Conservation (phyloP, 1,140 invertebrate species). For the Neotoxoptera formosana region DNA sequence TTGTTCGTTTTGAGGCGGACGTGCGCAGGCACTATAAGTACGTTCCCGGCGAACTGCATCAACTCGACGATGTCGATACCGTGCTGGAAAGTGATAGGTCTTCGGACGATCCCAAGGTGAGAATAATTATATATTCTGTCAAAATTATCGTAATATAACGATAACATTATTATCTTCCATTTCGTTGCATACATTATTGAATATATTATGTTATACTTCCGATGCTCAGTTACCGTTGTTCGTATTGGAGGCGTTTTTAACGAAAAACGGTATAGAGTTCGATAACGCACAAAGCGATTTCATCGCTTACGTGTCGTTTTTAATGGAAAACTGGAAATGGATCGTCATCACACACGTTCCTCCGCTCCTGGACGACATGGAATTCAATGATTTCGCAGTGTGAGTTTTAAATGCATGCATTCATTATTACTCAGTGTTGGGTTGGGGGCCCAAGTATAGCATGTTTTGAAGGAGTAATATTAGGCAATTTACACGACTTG, state of each 20-base stretch:
- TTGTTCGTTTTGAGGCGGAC: not conserved
- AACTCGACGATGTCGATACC: not conserved
- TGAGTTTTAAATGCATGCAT: not conserved
- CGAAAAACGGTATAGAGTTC: constrained; percentile 7
- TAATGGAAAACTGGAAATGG: constrained; percentile 44
- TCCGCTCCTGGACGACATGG: not conserved
- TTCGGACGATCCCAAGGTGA: constrained; percentile 33
- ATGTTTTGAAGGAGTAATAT: no score
- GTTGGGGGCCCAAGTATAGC: no score
- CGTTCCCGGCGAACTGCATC: not conserved
- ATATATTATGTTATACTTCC: not conserved
- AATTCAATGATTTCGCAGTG: not conserved
- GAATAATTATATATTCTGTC: not conserved
- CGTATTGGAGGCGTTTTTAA: not conserved
- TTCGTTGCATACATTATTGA: not conserved
- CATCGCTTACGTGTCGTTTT: not conserved
- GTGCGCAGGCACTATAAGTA: constrained; percentile 10
- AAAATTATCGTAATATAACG: not conserved
- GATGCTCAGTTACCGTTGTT: not conserved
- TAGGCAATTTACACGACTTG: no score
- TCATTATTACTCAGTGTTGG: not conserved
- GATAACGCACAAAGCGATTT: not conserved
- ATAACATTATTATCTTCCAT: not conserved
- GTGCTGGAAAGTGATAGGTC: not conserved
- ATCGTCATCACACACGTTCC: not conserved